Base-by-base conservation (phyloP, 1,140 invertebrate genomes). In the Bombus breviceps region DNA sequence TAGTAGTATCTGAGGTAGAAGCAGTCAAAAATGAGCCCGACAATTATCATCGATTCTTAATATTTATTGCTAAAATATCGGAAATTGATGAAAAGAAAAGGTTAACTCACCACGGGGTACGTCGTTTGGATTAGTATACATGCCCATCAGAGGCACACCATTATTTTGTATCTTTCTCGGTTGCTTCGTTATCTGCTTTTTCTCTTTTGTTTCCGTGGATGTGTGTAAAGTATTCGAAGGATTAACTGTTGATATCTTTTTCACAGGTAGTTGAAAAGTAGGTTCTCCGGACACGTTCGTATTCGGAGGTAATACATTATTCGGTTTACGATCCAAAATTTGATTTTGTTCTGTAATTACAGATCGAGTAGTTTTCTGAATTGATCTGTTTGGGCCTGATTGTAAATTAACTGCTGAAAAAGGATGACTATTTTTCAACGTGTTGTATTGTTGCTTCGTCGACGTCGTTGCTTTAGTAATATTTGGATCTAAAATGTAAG, bases 71-170 rank as follows among this genome's bases (percentile, higher is more conserved):
- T 28, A 66, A 69, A 68, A 41, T 22, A 13, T 32, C 8, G 37
- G 10, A 25, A 28, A 39, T n/a, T 47, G 39, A 57, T 18, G 34
- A 47, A 12, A 66, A 68, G 15, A 22, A 76, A 43, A 66, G 66
- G 1, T 12, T 41, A 69, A 73, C 73, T 90, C 75, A 93, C 93
- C 91, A 87, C 89, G 85, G 9, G 91, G 83, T 22, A 57, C 85
- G 47, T 87, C 91, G 68, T 79, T 88, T 2, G 91, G 90, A 82
- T 94, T 92, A 0, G 83, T 77, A 72, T 92, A 91, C 86, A 93
- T 93, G 43, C 91, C 93, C 89, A 93, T 92, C 2, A 91, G 72
- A 39, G 91, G 86, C 13, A 81, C 34, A 15, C 72, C n/a, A 4
- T 71, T 81, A n/a, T 88, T 87, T 18, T 85, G 85, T 32, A 93